Evolutionary conservation across 2,797 vertebrate species (phyloP), one percentile per base, ranked within the genome.

Genomic region (Sphenopsis melanotis): DNA sequence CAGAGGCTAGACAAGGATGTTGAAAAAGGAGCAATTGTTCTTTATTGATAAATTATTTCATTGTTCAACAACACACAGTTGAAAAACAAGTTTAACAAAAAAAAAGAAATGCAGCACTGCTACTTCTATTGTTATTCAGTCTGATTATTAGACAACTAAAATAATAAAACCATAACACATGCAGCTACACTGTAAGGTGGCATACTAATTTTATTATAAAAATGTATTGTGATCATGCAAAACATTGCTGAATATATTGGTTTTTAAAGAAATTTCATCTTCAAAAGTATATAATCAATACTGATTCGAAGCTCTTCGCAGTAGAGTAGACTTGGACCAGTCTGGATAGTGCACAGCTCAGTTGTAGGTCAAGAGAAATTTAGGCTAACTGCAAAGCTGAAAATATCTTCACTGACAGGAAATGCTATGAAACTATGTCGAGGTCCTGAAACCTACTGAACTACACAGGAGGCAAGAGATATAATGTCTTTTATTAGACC

Each of bases 301-400:
- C 7, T 19, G 30, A 52, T 57, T 44, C 66, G 27, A 82, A 90
- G 29, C 16, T 63, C 16, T 55, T 70, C 46, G 26, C n/a, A 76
- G 39, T 29, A 65, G 42, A 76, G n/a, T 24, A 87, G n/a, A 11
- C 17, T 70, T 69, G 14, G 16, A 63, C 55, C 13, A 66, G 6
- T 76, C 41, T 61, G 66, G 36, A 61, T 49, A 37, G 9, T 29
- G 24, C 27, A 61, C 32, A 24, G 27, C n/a, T 57, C 63, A 63
- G 18, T 42, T 93, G 49, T 42, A 95, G 81, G 84, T 92, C 81
- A 92, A 72, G 66, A 11, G 30, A 74, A 89, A 93, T 90, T 84
- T 61, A 89, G 81, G 47, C 13, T 70, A 87, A 76, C 23, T 0
- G 0, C 47, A 90, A 87, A 87, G 39, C 78, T 84, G 63, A 70